Base-by-base conservation (phyloP, 2,113 vertebrate genomes). In the Scomber scombrus region DNA sequence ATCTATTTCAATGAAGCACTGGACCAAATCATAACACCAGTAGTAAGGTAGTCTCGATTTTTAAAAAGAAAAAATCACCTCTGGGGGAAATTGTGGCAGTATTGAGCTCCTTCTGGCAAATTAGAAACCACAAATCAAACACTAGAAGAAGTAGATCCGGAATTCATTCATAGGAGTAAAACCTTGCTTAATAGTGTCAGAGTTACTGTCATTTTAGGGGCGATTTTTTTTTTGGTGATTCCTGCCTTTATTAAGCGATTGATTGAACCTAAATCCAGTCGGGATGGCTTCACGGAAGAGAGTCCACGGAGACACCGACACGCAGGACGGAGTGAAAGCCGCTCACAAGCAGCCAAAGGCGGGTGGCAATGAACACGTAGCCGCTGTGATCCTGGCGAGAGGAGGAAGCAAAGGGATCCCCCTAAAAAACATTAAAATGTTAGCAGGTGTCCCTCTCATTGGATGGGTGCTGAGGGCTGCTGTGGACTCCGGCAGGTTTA, bases 401-500 rank as follows among this genome's bases (percentile, higher is more conserved):
- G 92, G 91, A 0, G 92, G 91, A 1, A 91, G 91, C 6, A 92
- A 93, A 54, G 91, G 91, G 0, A 93, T 92, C 19, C 86, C 81
- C 0, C 79, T 91, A 21, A 93, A 93, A 5, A 92, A 93, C 88
- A 90, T 93, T 57, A 91, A 92, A 13, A 67, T 26, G 34, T 8
- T 93, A 0, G 92, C 92, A 0, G 91, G 92, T 0, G 56, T 82
- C 0, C 92, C 92, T 0, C 90, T 93, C 0, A 29, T 93, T 0
- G 89, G 77, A 0, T 93, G 92, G 92, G 90, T 82, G 11, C 75
- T 93, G 31, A 58, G 92, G 11, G 85, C 92, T 0, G 91, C 91
- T 0, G 1, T 67, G 23, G 87, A 93, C 72, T 70, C 87, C 2
- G 8, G 21, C 0, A 1, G 50, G 3, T 92, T 93, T 6, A 52